phyloP scores from a whole-genome alignment of 1,140 invertebrate genomes.

The Drosophila simulans region DNA sequence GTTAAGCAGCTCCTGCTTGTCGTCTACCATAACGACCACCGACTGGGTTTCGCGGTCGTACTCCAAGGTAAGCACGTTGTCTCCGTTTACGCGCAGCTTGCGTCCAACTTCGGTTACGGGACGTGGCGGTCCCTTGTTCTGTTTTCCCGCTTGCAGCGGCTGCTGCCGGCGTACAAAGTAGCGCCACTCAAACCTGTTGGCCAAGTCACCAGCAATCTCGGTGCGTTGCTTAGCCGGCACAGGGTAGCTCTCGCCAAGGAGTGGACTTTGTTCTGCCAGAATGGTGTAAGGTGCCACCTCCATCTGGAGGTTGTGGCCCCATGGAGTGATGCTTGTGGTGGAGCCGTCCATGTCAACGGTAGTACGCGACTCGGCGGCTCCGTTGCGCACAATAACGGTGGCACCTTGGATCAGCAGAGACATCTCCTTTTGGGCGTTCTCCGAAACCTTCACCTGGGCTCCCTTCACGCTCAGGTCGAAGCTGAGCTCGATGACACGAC shows the following conservation, averaged over 20 bases:
- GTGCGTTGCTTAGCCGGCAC: conserved; percentile 95
- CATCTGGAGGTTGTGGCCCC: conserved; percentile 93
- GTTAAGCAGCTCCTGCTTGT: conserved; percentile 94
- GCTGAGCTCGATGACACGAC: conserved; percentile 92
- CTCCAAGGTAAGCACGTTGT: conserved; percentile 95
- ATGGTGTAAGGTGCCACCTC: conserved; percentile 94
- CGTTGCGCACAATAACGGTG: conserved; percentile 91
- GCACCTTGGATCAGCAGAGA: conserved; percentile 95
- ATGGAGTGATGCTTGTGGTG: conserved; percentile 91
- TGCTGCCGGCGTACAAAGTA: conserved; percentile 91
- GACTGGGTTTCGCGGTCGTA: conserved; percentile 95
- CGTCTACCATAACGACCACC: conserved; percentile 95
- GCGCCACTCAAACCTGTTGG: conserved; percentile 97
- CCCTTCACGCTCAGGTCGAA: conserved; percentile 96
- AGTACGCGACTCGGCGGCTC: conserved; percentile 92
- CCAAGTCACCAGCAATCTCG: conserved; percentile 94
- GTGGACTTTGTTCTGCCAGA: conserved; percentile 92
- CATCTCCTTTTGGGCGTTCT: conserved; percentile 92
- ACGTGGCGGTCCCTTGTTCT: conserved; percentile 86
- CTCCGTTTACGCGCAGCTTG: conserved; percentile 94
- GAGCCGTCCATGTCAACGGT: conserved; percentile 92
- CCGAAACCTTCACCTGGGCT: conserved; percentile 92
- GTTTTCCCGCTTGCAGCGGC: conserved; percentile 85
- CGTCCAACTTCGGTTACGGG: conserved; percentile 92
- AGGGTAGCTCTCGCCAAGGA: conserved; percentile 94